Evolutionary conservation across 2,888 invertebrate genomes (phyloP).

Genomic region (Caenorhabditis macrosperma): DNA sequence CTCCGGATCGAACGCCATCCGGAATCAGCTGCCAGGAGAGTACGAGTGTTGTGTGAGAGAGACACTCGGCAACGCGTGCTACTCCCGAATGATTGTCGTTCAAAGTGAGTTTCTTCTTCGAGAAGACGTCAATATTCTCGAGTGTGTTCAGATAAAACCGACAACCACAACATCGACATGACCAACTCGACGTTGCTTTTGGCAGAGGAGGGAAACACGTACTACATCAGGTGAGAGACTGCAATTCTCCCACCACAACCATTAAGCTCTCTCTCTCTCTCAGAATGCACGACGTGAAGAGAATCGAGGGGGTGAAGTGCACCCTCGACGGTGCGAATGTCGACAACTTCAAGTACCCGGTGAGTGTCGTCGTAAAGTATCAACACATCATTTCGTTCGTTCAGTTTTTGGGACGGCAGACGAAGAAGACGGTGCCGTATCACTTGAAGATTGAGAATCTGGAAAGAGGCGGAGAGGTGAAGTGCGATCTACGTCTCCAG

Average conservation of each 20-base stretch:
- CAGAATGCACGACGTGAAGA: constrained; percentile 55
- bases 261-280: constrained; percentile 5
- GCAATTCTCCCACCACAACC: background rate
- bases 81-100: constrained; percentile 43
- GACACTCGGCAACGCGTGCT: constrained; percentile 55
- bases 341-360: constrained; percentile 59
- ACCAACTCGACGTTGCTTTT: constrained; percentile 25
- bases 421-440: constrained; percentile 44
- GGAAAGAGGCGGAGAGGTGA: constrained; percentile 42
- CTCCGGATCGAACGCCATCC: constrained; percentile 52
- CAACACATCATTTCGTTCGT: background rate
- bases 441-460: constrained; percentile 57
- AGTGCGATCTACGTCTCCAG: constrained; percentile 42
- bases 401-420: constrained; percentile 34
- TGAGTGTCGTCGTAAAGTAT: background rate
- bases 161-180: constrained; percentile 51
- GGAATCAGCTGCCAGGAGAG: constrained; percentile 54
- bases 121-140: background rate
- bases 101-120: constrained; percentile 50
- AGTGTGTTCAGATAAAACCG: constrained; percentile 29
- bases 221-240: constrained; percentile 51
- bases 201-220: constrained; percentile 52
- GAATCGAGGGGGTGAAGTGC: constrained; percentile 53
- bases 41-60: constrained; percentile 59
- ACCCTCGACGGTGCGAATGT: constrained; percentile 41